Evolutionary conservation across 1,140 invertebrate species (phyloP), one percentile per base, ranked within the genome.

Genomic region (Pseudoatta argentina): DNA sequence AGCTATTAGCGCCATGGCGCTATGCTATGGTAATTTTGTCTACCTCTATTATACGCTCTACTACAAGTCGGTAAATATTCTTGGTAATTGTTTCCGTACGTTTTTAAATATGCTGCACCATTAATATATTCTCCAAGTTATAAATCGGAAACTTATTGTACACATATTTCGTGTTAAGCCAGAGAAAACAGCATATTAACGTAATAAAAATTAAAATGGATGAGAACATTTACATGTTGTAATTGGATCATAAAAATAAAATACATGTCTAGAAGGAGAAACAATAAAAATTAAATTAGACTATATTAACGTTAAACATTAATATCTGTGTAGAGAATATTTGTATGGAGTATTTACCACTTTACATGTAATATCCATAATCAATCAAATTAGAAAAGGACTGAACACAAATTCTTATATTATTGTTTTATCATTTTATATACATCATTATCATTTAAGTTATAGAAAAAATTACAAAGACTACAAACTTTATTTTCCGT

Each of bases 61-160:
- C 2, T 71, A 27, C 24, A 16, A 61, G 39, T 7, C 7, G 53
- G 39, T 30, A 63, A 61, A 63, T 51, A 24, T 61, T 75, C 57
- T 48, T 4, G 4, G 24, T 83, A 73, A 83, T 83, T 83, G 63
- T 83, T 75, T 83, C 69, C 79, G 39, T 83, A 57, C 44, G 30
- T 51, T 51, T 61, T 75, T 30, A 48, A 24, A 63, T 34, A 83
- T 83, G n/a, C 51, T 48, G 12, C 24, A 34, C 4, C 7, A 27
- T n/a, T 27, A 53, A 79, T 69, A 24, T n/a, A 7, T 51, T 30
- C 27, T 34, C 16, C 12, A 27, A 71, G 59, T 81, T 44, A 59
- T 21, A 5, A 69, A 57, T 55, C 16, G 64, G 21, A 71, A 81
- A 16, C 18, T 57, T 71, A 81, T 71, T 10, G 14, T 48, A 48